Base-by-base conservation (phyloP, 1,140 invertebrate genomes). In the Chrysoperla carnea region DNA sequence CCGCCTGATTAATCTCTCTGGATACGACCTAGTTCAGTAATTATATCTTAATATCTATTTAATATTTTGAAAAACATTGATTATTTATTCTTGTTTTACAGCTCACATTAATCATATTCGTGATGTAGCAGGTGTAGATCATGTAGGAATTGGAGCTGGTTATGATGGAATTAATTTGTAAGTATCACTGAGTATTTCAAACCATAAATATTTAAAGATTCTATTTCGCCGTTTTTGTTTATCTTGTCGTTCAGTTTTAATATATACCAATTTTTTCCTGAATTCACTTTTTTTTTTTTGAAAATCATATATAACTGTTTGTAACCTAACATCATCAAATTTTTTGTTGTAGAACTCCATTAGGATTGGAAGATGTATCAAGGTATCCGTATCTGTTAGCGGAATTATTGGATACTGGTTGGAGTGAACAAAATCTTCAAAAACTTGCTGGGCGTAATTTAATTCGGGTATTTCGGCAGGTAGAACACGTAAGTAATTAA, bases 51-150 rank as follows among this genome's bases (percentile, higher is more conserved):
- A 23, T 23, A 3, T 23, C 2, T 5, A 23, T 23, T 23, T 23
- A 23, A 23, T 23, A 23, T 23, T 23, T n/a, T 23, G 5, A 23
- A 23, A 23, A 23, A 23, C 5, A 5, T 23, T 23, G 17, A 23
- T 23, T 23, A 23, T 23, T 23, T 23, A 23, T 23, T 9, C 6
- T 33, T 33, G 3, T 33, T 2, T 33, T 69, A 23, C 69, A 89
- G 84, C 81, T 59, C 86, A 91, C 59, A 87, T 90, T 57, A 84
- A 90, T 58, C 81, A 91, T 59, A 81, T 92, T 52, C 76, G 76
- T 50, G 71, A 75, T 41, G 68, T 85, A 46, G 77, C 81, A 29
- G 87, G 86, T n/a, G 74, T 85, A 37, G 84, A 91, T 63, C 78
- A 84, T 57, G 78, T 86, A 8, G 84, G 84, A 23, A 75, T 87